phyloP scores from a whole-genome alignment of 2,113 vertebrate genomes.

The Camelus bactrianus region DNA sequence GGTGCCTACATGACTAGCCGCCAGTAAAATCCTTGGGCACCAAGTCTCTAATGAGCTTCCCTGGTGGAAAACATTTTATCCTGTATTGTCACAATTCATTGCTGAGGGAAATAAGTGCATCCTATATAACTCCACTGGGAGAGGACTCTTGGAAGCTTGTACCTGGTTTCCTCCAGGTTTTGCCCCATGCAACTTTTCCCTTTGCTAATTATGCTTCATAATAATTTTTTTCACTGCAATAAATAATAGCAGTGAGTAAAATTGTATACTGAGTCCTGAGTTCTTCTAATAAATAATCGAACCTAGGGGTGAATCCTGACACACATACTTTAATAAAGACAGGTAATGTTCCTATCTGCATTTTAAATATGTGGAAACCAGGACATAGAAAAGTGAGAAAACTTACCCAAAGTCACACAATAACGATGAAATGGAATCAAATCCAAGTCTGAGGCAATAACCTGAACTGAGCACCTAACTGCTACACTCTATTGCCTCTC shows the following conservation, averaged over 20 bases:
- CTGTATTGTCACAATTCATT: not conserved
- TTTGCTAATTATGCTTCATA: not conserved
- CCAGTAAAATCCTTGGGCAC: not conserved
- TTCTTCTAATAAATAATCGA: not conserved
- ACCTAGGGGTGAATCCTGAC: not conserved
- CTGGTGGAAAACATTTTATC: not conserved
- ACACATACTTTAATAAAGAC: conserved; percentile 34
- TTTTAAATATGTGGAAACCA: conserved; percentile 19
- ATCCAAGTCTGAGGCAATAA: not conserved
- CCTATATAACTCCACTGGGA: not conserved
- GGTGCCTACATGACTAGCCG: not conserved
- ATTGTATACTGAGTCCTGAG: not conserved
- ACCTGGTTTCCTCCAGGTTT: not conserved
- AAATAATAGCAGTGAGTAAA: not conserved
- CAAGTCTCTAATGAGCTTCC: not conserved
- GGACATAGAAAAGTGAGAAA: not conserved
- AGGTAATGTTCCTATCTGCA: not conserved
- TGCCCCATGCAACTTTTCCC: not conserved
- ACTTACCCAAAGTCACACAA: not conserved
- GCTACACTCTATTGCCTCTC: not conserved
- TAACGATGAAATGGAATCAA: not conserved
- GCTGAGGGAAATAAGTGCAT: not conserved
- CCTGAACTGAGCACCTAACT: not conserved
- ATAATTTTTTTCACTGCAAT: not conserved
- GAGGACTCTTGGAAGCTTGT: not conserved